Evolutionary conservation across 2,888 invertebrate species (phyloP).

Genomic region (Tribolium freemani): DNA sequence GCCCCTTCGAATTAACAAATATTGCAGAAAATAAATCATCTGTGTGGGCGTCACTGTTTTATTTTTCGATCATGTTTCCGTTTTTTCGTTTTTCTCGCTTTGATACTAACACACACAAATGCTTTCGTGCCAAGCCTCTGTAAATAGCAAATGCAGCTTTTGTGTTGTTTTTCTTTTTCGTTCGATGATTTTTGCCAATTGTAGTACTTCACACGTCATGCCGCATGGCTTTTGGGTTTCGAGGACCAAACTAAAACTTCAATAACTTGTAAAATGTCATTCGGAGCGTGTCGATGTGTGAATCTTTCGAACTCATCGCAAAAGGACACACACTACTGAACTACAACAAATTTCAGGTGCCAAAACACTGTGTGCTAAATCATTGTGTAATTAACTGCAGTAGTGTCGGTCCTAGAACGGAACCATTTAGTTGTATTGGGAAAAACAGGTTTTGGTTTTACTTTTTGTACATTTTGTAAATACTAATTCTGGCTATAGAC

Average conservation of each 20-base stretch:
- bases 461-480: conserved; percentile 17
- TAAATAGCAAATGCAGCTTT: conserved; percentile 37
- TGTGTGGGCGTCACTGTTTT: conserved; percentile 44
- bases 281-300: conserved; percentile 26
- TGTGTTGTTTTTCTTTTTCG: conserved; percentile 5
- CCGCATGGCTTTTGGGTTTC: conserved; percentile 38
- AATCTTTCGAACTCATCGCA: conserved; percentile 13
- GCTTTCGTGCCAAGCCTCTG: conserved; percentile 41
- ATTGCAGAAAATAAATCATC: conserved; percentile 49
- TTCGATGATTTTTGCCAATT: conserved; percentile 16
- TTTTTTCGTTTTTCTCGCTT: conserved; percentile 22
- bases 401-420: background rate
- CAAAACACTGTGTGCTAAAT: too few relatives aligned
- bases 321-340: background rate
- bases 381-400: background rate
- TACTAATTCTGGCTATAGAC: too few relatives aligned
- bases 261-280: conserved; percentile 16
- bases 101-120: conserved; percentile 17
- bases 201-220: conserved; percentile 19
- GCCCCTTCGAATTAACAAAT: conserved; percentile 28
- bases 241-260: conserved; percentile 28
- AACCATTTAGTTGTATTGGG: conserved; percentile 30
- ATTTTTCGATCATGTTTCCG: conserved; percentile 24
- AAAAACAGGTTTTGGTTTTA: background rate
- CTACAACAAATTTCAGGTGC: too few relatives aligned